A percentile compares a stretch with the other conserved stretches of the same genome.
phyloP scores from a whole-genome alignment of 2,113 vertebrate genomes.

The Ailurus styani region DNA sequence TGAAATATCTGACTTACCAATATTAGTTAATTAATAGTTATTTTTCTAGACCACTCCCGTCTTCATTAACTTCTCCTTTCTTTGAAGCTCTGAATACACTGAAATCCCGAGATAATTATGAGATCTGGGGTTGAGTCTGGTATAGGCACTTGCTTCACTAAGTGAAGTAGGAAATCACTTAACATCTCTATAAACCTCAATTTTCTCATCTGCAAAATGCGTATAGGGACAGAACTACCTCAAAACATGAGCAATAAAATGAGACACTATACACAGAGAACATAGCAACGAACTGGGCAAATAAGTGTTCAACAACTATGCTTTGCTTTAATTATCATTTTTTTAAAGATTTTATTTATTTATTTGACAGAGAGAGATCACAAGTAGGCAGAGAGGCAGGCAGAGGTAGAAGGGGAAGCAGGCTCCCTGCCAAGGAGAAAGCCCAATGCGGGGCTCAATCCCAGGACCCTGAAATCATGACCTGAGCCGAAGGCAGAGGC shows the following conservation, averaged over 20 bases:
- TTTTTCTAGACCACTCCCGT: neutral
- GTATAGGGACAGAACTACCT: accelerated
- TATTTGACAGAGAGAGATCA: no score
- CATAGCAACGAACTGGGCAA: accelerated
- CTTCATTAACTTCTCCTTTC: neutral
- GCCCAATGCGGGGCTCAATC: no score
- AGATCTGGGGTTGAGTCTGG: neutral
- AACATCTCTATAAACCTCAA: neutral
- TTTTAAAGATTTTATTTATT: no score
- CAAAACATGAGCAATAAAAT: neutral
- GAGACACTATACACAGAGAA: neutral
- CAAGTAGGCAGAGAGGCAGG: no score
- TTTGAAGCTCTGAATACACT: neutral
- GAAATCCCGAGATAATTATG: neutral
- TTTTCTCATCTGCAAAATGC: neutral
- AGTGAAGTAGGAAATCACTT: neutral
- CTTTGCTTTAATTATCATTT: neutral
- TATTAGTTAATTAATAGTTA: neutral
- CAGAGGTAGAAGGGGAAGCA: no score
- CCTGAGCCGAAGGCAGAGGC: no score
- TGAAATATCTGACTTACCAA: neutral
- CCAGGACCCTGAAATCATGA: no score
- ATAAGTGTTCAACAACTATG: accelerated
- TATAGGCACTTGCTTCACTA: neutral
- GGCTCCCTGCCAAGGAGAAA: no score